Base-by-base conservation (phyloP, 2,797 vertebrate species). In the Ptychadena robeensis region DNA sequence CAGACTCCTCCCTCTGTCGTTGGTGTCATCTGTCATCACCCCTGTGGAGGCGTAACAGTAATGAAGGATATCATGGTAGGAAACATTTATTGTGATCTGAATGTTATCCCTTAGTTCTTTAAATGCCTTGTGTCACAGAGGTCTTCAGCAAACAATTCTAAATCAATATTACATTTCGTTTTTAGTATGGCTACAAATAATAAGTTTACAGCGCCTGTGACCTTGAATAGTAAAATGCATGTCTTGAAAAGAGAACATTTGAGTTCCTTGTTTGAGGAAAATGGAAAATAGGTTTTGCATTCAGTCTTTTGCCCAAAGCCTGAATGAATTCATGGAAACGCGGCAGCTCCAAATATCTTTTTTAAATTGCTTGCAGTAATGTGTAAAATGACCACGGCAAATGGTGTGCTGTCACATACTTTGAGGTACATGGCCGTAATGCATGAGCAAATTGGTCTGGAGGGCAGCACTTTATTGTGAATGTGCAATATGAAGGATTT, bases 301-400 rank as follows among this genome's bases (percentile, higher is more conserved):
- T 38, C 10, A 61, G 30, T 74, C 28, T 69, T 57, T 75, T 75
- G 65, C 80, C 63, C 64, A 57, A 76, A 73, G 80, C 72, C 31
- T 40, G 7, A 74, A 11, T 22, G 18, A 76, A 73, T 75, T 75
- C 64, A 25, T 68, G 34, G 34, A 73, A 53, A 68, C 61, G 31
- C 22, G 40, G 65, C 25, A 76, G 35, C 68, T 32, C 18, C 61
- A 32, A 82, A 82, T 40, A 61, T 65, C 11, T 34, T 82, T 34
- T 82, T 40, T 69, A 61, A 82, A 82, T 61, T 68, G 65, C 65
- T 82, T 61, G 68, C 44, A 74, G 32, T 69, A 81, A 73, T 81
- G 61, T 66, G 31, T 65, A 28, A 73, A 66, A 73, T 81, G 61
- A 64, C 34, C 25, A n/a, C 25, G 10, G 72, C 28, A 82, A 72